A percentile compares a stretch with the other conserved stretches of the same genome.
These are phyloP conservation scores for Drosophila rellima DNA, from an alignment of 2,888 invertebrate genomes.

Conservation along the genomic window DNA sequence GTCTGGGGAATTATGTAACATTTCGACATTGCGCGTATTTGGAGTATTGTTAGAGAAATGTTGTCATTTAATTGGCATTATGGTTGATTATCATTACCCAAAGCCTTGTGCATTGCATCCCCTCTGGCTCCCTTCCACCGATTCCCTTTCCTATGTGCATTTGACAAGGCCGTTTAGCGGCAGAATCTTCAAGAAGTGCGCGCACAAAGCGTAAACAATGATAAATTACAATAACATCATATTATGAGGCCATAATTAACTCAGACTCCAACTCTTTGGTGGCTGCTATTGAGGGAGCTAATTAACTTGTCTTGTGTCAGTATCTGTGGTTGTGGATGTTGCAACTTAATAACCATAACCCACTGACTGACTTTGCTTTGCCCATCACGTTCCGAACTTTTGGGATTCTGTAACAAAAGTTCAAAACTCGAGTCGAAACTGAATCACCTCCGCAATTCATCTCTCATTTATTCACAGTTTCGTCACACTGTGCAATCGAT, in stretches of 20 bases:
- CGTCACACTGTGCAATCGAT: constrained; percentile 54
- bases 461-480: constrained; percentile 41
- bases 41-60: constrained; percentile 54
- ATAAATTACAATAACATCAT: constrained; percentile 71
- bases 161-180: constrained; percentile 46
- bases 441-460: constrained; percentile 24
- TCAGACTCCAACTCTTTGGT: constrained; percentile 34
- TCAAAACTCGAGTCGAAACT: constrained; percentile 3
- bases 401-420: constrained; percentile 54
- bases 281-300: constrained; percentile 53
- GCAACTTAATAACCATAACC: constrained; percentile 63
- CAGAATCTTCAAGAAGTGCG: constrained; percentile 70
- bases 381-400: constrained; percentile 37
- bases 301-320: constrained; percentile 62
- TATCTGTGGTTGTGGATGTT: constrained; percentile 23
- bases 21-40: constrained; percentile 44
- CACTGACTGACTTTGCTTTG: constrained; percentile 68
- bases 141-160: no score
- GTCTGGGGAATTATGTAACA: constrained; percentile 50
- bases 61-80: constrained; percentile 69
- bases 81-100: constrained; percentile 36
- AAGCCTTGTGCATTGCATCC: no score
- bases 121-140: no score
- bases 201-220: constrained; percentile 72
- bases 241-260: constrained; percentile 65